Conservation (phyloP, 2,888 invertebrate genomes). For the Macrostomum cliftonense region DNA sequence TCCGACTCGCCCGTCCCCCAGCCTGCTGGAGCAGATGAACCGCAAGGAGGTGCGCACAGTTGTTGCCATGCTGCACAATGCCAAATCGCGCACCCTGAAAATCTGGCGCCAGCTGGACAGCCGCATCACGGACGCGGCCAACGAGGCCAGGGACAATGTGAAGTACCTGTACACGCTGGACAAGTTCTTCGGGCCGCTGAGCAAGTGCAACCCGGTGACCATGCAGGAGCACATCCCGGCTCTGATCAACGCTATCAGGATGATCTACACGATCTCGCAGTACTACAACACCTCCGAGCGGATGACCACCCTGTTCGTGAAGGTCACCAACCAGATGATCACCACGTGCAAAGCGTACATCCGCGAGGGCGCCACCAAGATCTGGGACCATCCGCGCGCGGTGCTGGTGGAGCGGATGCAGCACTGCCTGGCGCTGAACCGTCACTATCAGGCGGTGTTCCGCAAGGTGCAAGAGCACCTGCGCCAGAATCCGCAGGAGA, state of each 20-base stretch:
- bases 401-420: slow-evolving; percentile 54
- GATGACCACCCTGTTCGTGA: slow-evolving; percentile 84
- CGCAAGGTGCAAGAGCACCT: slow-evolving; percentile 51
- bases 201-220: slow-evolving; percentile 72
- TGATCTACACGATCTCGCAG: slow-evolving; percentile 82
- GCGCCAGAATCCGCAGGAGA: slow-evolving; percentile 49
- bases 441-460: slow-evolving; percentile 58
- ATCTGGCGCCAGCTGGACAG: slow-evolving; percentile 46
- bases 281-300: slow-evolving; percentile 90
- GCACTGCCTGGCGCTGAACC: slow-evolving; percentile 68
- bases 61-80: slow-evolving; percentile 31
- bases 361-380: slow-evolving; percentile 50
- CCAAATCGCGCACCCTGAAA: slow-evolving; percentile 34
- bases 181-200: slow-evolving; percentile 76
- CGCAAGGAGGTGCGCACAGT: slow-evolving; percentile 31
- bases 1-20: too few relatives aligned
- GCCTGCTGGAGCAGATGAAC: slow-evolving; percentile 37
- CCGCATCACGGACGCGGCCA: slow-evolving; percentile 78
- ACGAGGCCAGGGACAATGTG: slow-evolving; percentile 83
- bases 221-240: slow-evolving; percentile 75
- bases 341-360: slow-evolving; percentile 82
- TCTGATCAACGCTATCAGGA: slow-evolving; percentile 67
- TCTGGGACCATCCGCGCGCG: slow-evolving; percentile 64
- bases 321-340: slow-evolving; percentile 96
- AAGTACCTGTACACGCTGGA: slow-evolving; percentile 83